Conservation (phyloP, 1,140 invertebrate genomes). For the Charaxes varanes region DNA sequence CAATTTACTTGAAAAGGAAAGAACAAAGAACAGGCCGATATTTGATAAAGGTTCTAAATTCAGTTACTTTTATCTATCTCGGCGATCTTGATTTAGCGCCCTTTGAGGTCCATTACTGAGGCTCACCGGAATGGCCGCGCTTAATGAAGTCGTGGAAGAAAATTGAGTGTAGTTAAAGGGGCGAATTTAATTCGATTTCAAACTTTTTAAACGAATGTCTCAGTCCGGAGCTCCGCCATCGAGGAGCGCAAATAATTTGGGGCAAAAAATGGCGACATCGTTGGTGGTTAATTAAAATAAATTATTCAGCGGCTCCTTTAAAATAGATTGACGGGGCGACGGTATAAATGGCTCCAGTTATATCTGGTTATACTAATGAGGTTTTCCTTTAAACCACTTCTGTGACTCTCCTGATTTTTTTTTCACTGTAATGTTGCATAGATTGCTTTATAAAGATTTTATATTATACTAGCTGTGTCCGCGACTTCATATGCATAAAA, state of each 20-base stretch:
- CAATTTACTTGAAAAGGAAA: no score
- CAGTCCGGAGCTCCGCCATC: constrained; percentile 44
- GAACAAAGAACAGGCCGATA: no score
- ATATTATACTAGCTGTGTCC: no score
- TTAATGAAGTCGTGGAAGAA: constrained; percentile 71
- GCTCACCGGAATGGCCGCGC: constrained; percentile 61
- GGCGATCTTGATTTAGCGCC: constrained; percentile 69
- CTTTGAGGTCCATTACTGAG: constrained; percentile 68
- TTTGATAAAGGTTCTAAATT: constrained; percentile 64
- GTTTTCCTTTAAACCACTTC: no score
- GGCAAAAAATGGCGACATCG: constrained; percentile 53
- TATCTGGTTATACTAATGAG: constrained; percentile 3
- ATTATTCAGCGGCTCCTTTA: constrained; percentile 48
- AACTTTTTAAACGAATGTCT: constrained; percentile 67
- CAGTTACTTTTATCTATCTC: constrained; percentile 61
- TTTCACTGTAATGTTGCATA: no score
- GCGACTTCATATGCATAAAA: no score
- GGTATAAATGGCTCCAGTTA: constrained; percentile 9
- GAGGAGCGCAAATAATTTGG: constrained; percentile 49
- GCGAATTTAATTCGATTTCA: constrained; percentile 70
- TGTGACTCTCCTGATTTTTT: background rate
- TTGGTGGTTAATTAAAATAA: constrained; percentile 65
- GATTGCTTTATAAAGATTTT: no score
- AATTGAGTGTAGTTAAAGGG: constrained; percentile 71
- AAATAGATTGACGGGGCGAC: constrained; percentile 17